Evolutionary conservation across 2,888 invertebrate genomes (phyloP).

Genomic region (Dynastes grantii): DNA sequence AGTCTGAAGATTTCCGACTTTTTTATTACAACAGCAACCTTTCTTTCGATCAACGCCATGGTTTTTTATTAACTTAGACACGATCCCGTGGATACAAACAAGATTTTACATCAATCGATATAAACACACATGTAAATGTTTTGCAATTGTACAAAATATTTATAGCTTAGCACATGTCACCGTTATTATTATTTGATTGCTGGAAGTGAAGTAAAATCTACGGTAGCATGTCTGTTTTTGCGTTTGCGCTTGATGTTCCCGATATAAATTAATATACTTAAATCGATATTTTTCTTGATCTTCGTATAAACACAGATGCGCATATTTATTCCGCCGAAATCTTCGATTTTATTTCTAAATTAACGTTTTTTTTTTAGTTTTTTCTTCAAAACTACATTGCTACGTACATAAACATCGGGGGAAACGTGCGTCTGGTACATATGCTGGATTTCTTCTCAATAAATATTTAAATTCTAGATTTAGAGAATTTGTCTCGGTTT

Average conservation of each 20-base stretch:
- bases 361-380: background rate
- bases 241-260: background rate
- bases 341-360: background rate
- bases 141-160: constrained; percentile 18
- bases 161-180: constrained; percentile 12
- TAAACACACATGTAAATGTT: background rate
- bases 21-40: background rate
- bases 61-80: too few relatives aligned
- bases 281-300: constrained; percentile 1
- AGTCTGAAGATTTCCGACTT: constrained; percentile 15
- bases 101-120: too few relatives aligned
- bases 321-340: constrained; percentile 21
- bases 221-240: background rate
- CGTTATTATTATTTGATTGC: constrained; percentile 17
- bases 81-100: too few relatives aligned
- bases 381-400: background rate
- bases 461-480: constrained; percentile 28
- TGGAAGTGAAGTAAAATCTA: background rate
- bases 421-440: constrained; percentile 20
- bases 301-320: constrained; percentile 22
- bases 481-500: constrained; percentile 28
- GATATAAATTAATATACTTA: background rate
- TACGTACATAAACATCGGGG: background rate
- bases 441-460: constrained; percentile 13
- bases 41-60: too few relatives aligned